Conservation (phyloP, 2,797 vertebrate genomes). For the Acridotheres tristis region DNA sequence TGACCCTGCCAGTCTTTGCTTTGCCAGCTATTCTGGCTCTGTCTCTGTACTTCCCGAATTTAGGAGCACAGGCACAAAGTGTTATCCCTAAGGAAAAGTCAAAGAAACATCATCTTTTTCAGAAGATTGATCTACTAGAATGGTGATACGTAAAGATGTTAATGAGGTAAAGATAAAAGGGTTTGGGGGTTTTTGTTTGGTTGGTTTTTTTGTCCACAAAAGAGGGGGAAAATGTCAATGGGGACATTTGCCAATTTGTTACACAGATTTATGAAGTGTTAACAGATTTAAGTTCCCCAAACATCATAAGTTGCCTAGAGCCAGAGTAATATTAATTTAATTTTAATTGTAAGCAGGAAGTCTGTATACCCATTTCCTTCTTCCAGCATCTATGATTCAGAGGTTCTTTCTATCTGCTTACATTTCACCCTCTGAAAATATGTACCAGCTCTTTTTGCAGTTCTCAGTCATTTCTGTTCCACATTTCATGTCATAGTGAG, state of each 20-base stretch:
- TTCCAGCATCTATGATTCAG: not conserved
- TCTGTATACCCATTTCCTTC: not conserved
- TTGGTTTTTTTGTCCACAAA: not conserved
- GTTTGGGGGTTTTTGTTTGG: too few relatives aligned
- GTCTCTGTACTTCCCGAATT: not conserved
- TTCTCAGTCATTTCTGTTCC: not conserved
- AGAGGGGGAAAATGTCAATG: rapidly evolving
- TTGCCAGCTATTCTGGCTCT: not conserved
- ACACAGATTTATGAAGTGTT: not conserved
- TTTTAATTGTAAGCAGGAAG: not conserved
- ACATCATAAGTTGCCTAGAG: not conserved
- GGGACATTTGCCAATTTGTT: not conserved
- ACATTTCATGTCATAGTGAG: not conserved
- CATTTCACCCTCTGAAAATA: not conserved
- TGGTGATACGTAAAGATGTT: not conserved
- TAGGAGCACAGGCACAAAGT: not conserved
- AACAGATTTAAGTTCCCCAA: not conserved
- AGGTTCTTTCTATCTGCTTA: not conserved
- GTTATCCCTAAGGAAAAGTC: not conserved
- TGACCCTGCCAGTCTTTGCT: not conserved
- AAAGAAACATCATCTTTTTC: not conserved
- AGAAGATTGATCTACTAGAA: not conserved
- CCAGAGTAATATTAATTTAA: not conserved
- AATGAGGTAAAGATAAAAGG: not conserved
- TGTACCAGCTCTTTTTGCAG: not conserved